Conservation (phyloP, 1,140 invertebrate genomes). For the Rhopalosiphum maidis region DNA sequence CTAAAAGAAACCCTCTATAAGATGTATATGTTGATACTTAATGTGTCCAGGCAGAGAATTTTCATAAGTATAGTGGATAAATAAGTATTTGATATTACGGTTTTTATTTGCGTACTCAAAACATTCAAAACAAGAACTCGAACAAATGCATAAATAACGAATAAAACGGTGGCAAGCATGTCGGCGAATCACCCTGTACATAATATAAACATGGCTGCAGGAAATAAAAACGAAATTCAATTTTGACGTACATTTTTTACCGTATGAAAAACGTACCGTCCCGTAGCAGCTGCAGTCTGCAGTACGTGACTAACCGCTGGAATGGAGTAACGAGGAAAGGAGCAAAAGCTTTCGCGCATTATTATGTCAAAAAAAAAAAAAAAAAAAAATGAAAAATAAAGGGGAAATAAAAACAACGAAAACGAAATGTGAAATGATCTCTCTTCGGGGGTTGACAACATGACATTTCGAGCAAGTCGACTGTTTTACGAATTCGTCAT, state of each 20-base stretch:
- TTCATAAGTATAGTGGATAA: too few relatives aligned
- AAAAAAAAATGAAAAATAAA: neutral
- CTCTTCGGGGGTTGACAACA: constrained; percentile 15
- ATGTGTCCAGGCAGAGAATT: too few relatives aligned
- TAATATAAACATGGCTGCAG: neutral
- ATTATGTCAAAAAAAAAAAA: neutral
- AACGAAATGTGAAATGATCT: neutral
- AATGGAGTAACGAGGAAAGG: neutral
- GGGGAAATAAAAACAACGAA: neutral
- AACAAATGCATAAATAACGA: neutral
- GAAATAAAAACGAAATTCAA: neutral
- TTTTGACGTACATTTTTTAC: neutral
- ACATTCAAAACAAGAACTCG: neutral
- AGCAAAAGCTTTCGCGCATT: neutral
- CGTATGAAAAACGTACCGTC: neutral
- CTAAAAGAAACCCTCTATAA: too few relatives aligned
- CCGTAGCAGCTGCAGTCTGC: neutral
- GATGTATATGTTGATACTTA: too few relatives aligned
- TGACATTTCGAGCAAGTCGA: neutral
- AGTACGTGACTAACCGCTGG: constrained; percentile 22
- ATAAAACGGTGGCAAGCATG: neutral
- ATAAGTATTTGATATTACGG: too few relatives aligned
- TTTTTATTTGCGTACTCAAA: too few relatives aligned
- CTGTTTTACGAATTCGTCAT: neutral
- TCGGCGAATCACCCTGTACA: neutral